These are phyloP conservation scores for Clanis bilineata DNA, from an alignment of 2,888 invertebrate species.

Conservation along the genomic window DNA sequence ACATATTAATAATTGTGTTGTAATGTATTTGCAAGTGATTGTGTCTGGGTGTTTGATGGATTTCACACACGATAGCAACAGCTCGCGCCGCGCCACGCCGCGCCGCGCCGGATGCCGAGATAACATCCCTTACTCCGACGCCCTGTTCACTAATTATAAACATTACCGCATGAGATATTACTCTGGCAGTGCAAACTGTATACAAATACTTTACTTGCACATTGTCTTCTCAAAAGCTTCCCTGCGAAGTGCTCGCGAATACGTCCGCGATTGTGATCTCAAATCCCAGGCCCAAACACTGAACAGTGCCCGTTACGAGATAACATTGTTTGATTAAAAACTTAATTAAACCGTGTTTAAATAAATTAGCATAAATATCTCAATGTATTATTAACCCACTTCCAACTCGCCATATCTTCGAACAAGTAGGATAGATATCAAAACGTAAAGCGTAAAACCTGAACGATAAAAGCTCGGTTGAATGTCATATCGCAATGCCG, in stretches of 20 bases:
- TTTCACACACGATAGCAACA: slow-evolving; percentile 70
- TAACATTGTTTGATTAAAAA: slow-evolving; percentile 16
- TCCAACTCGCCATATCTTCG: not conserved
- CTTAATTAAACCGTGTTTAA: slow-evolving; percentile 15
- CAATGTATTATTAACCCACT: slow-evolving; percentile 5
- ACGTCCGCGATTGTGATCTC: slow-evolving; percentile 56
- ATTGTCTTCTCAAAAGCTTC: slow-evolving; percentile 57
- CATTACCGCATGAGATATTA: slow-evolving; percentile 57
- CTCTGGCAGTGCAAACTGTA: slow-evolving; percentile 43
- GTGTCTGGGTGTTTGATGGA: slow-evolving; percentile 41
- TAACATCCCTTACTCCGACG: slow-evolving; percentile 51
- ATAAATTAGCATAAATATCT: slow-evolving; percentile 15
- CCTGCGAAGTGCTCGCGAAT: slow-evolving; percentile 53
- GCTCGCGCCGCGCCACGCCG: slow-evolving; percentile 50
- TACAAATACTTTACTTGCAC: slow-evolving; percentile 40
- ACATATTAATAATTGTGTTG: too few species aligned
- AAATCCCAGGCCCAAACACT: slow-evolving; percentile 40
- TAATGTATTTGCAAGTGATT: slow-evolving; percentile 24
- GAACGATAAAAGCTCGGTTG: not conserved
- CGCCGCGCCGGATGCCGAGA: slow-evolving; percentile 62
- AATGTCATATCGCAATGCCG: not conserved
- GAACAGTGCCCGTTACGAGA: slow-evolving; percentile 19
- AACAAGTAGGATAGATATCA: slow-evolving; percentile 8
- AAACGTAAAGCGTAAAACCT: not conserved
- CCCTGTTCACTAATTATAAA: slow-evolving; percentile 70